Conservation (phyloP, 1,140 invertebrate genomes). For the Anastatus disparis region DNA sequence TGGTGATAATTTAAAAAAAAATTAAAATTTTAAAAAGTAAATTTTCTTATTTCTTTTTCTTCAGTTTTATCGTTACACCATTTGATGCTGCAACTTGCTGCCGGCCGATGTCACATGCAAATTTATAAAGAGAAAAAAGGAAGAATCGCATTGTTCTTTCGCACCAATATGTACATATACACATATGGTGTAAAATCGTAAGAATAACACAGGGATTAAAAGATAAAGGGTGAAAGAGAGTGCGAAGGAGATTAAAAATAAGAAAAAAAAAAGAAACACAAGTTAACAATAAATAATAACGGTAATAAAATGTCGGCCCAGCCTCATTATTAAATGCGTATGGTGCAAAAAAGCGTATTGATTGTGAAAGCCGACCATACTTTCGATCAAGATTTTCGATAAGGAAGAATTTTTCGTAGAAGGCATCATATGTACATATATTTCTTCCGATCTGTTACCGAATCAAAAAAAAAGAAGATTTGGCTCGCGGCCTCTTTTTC, state of each 20-base stretch:
- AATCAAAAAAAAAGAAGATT: constrained; percentile 27
- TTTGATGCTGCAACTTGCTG: constrained; percentile 23
- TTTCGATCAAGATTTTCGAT: constrained; percentile 50
- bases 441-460: constrained; percentile 35
- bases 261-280: constrained; percentile 34
- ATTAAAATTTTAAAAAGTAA: too few species aligned
- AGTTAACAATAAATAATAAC: constrained; percentile 58
- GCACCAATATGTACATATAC: constrained; percentile 29
- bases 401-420: constrained; percentile 50
- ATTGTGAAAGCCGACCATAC: constrained; percentile 50
- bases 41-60: too few species aligned
- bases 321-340: constrained; percentile 52
- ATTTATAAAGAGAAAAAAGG: constrained; percentile 19
- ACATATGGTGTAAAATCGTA: too few species aligned
- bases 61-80: too few species aligned
- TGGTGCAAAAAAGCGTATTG: constrained; percentile 54
- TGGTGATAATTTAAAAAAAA: too few species aligned
- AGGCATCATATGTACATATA: too few species aligned
- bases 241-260: neutral
- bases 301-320: constrained; percentile 53
- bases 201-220: too few species aligned
- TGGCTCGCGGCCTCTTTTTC: too few species aligned
- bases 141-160: constrained; percentile 48
- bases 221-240: neutral
- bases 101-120: constrained; percentile 40